Conservation (phyloP, 1,140 invertebrate genomes). For the Anastatus disparis region DNA sequence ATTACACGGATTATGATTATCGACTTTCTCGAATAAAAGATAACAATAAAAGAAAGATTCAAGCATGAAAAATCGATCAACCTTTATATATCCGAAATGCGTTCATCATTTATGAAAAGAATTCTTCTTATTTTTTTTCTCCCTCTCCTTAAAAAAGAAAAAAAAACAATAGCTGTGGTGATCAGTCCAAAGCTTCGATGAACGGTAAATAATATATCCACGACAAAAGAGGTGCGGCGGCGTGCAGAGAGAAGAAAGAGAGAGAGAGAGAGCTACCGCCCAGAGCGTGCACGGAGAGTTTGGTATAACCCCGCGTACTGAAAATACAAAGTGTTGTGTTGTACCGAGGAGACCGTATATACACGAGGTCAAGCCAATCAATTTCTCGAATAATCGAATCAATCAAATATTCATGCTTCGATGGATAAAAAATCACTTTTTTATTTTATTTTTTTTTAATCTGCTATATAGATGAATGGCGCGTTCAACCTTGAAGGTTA, state of each 20-base stretch:
- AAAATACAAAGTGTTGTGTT: too few relatives aligned
- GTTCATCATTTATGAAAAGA: slow-evolving; percentile 4
- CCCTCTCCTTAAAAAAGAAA: not conserved
- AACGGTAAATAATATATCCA: slow-evolving; percentile 32
- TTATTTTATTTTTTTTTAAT: too few relatives aligned
- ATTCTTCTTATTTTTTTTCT: not conserved
- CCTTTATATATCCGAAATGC: not conserved
- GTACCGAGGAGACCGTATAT: too few relatives aligned
- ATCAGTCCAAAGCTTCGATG: not conserved
- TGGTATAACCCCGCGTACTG: too few relatives aligned
- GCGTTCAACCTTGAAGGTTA: too few relatives aligned
- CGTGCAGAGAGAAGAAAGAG: too few relatives aligned
- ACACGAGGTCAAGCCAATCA: not conserved
- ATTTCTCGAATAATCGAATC: slow-evolving; percentile 28
- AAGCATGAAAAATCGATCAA: not conserved
- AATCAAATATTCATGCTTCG: slow-evolving; percentile 18
- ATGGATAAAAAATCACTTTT: slow-evolving; percentile 20
- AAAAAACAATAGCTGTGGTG: not conserved
- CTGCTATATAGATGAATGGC: not conserved
- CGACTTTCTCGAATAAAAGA: too few relatives aligned
- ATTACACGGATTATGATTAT: too few relatives aligned
- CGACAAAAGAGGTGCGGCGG: not conserved
- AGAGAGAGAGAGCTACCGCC: too few relatives aligned
- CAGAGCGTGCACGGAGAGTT: too few relatives aligned
- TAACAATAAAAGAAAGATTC: too few relatives aligned